Conservation (phyloP, 2,888 invertebrate species). For the Drosophila robusta region DNA sequence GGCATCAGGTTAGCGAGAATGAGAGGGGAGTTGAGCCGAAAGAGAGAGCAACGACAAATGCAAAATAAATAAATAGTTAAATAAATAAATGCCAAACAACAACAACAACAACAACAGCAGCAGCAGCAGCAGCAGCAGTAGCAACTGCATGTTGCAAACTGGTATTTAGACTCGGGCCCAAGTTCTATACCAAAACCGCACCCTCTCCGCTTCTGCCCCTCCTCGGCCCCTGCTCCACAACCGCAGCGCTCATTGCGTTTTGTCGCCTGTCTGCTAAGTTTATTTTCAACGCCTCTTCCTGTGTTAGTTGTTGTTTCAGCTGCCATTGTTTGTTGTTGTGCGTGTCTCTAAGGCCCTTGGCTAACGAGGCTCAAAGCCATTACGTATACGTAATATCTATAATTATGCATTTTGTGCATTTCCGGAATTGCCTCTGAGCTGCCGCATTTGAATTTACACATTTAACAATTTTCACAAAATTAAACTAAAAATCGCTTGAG, state of each 20-base stretch:
- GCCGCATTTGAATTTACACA: slow-evolving; percentile 35
- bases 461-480: slow-evolving; percentile 40
- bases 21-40: background rate
- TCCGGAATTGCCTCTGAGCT: slow-evolving; percentile 40
- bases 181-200: slow-evolving; percentile 20
- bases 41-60: slow-evolving; percentile 29
- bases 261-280: slow-evolving; percentile 51
- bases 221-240: background rate
- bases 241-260: slow-evolving; percentile 24
- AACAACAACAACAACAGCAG: slow-evolving; percentile 2
- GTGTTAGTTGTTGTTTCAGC: slow-evolving; percentile 28
- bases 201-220: background rate
- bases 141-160: slow-evolving; percentile 39
- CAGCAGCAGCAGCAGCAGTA: background rate
- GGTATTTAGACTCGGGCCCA: slow-evolving; percentile 39
- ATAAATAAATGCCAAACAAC: slow-evolving; percentile 45
- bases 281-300: slow-evolving; percentile 51
- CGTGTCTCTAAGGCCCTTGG: slow-evolving; percentile 17
- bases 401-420: slow-evolving; percentile 65
- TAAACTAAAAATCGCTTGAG: slow-evolving; percentile 28
- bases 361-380: slow-evolving; percentile 29
- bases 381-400: slow-evolving; percentile 67
- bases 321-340: slow-evolving; percentile 28
- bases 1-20: slow-evolving; percentile 6
- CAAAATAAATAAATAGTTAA: slow-evolving; percentile 64